A percentile compares a stretch with the other conserved stretches of the same genome.
Evolutionary conservation across 2,797 vertebrate genomes (phyloP).

Genomic region (Thaleichthys pacificus): DNA sequence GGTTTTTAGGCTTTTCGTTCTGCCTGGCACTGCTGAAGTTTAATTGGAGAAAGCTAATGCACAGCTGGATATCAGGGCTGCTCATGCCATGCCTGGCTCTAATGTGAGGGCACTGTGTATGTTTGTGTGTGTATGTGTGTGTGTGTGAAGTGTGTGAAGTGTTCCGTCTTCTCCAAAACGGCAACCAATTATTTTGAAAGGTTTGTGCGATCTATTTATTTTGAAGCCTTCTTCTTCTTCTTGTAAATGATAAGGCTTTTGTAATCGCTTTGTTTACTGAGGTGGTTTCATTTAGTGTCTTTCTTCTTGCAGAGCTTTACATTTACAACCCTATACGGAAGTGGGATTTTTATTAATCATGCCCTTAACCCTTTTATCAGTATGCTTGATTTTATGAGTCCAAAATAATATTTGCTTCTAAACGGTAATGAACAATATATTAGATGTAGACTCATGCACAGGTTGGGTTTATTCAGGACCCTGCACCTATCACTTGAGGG

Average conservation of each 20-base stretch:
- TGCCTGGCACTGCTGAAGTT: slow-evolving; percentile 58
- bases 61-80: slow-evolving; percentile 53
- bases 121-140: slow-evolving; percentile 20
- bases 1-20: slow-evolving; percentile 65
- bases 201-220: slow-evolving; percentile 61
- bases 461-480: neutral
- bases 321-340: neutral
- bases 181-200: slow-evolving; percentile 62
- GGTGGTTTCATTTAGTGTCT: neutral
- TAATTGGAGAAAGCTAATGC: slow-evolving; percentile 71
- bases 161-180: slow-evolving; percentile 49
- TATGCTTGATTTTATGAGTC: neutral
- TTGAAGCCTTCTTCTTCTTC: slow-evolving; percentile 63
- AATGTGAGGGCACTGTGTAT: slow-evolving; percentile 6
- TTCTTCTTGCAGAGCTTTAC: neutral
- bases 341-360: no score
- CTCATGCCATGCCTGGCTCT: neutral
- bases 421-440: neutral
- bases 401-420: neutral
- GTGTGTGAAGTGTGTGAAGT: slow-evolving; percentile 52
- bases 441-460: neutral
- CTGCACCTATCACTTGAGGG: no score
- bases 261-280: neutral
- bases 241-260: slow-evolving; percentile 47
- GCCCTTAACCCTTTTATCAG: no score